Base-by-base conservation (phyloP, 2,797 vertebrate genomes). In the Lacerta agilis region DNA sequence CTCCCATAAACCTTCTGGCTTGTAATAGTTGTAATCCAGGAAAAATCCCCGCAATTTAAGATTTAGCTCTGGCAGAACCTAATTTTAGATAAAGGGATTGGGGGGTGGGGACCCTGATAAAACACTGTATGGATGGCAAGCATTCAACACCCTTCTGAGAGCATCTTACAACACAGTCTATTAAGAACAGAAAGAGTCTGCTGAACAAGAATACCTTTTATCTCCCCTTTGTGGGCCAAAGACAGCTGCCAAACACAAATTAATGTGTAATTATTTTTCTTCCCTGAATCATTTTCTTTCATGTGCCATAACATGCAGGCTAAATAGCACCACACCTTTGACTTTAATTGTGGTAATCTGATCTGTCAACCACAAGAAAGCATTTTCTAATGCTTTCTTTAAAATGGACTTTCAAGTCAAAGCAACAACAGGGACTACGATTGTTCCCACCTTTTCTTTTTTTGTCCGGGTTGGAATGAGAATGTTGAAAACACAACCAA, bases 181-280 rank as follows among this genome's bases (percentile, higher is more conserved):
- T 85, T n/a, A 55, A 92, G 90, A 90, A 90, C 92, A 92, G 90
- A 95, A 89, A 94, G 95, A 96, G 92, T 89, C 66, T 4, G 29
- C 93, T 90, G 94, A 95, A 95, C 95, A 95, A 94, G 83, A 95
- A 95, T 81, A 95, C 92, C 94, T 96, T 96, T 96, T 96, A 96
- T 96, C 96, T 96, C 91, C 55, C 79, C 94, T 95, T 94, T 94
- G 93, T 93, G 90, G 95, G 95, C 96, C 95, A 94, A 93, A 61
- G 95, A 95, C 83, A 94, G 96, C 97, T 97, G 97, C 97, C 96
- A 97, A 96, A 96, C 96, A 94, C 94, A 96, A 97, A 97, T 97
- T 97, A 97, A 97, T 88, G 95, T 97, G 96, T 97, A 96, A 98
- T 98, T 97, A 97, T 97, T 97, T 97, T 97, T 96, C 95, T 95